Base-by-base conservation (phyloP, 1,140 invertebrate genomes). In the Rhagoletis zephyria region DNA sequence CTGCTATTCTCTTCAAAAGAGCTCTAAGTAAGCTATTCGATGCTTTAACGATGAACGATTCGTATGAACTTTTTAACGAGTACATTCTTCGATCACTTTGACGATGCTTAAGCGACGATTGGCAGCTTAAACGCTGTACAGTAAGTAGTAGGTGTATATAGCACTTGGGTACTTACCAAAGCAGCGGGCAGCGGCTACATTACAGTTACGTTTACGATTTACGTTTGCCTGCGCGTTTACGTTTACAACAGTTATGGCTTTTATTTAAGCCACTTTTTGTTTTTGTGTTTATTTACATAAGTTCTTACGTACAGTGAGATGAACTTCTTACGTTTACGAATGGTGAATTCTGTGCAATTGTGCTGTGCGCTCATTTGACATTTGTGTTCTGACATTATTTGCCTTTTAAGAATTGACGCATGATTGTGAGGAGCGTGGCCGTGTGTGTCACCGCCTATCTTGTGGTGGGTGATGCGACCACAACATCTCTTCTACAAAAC, bases 401-500 rank as follows among this genome's bases (percentile, higher is more conserved):
- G 74, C 19, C 74, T 14, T 81, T 81, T 81, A 30, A 6, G n/a
- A 81, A 81, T 81, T 81, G 74, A 81, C 74, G 10, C 45, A 10
- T 81, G 48, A 56, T 81, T 51, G 74, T 42, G 61, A 16, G 45
- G 19, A 7, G 61, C 86, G 90, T 92, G 91, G 89, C 89, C 51
- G 51, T 56, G 51, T 56, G 51, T 91, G 45, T 63, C 85, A 59
- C 67, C 86, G 87, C 77, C 77, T 88, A 88, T 87, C 77, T 86
- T 87, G 85, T 86, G 74, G 90, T 91, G 89, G 92, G 92, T 89
- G 92, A 91, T n/a, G 92, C 89, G 89, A 93, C 92, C 89, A 90
- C 90, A 89, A 92, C 92, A 90, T 93, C 92, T 90, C 92, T 90
- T 92, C 92, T 93, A 93, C 92, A 93, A 92, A 93, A 92, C 89